phyloP scores from a whole-genome alignment of 2,113 vertebrate species.

The Marcusenius ussheri region DNA sequence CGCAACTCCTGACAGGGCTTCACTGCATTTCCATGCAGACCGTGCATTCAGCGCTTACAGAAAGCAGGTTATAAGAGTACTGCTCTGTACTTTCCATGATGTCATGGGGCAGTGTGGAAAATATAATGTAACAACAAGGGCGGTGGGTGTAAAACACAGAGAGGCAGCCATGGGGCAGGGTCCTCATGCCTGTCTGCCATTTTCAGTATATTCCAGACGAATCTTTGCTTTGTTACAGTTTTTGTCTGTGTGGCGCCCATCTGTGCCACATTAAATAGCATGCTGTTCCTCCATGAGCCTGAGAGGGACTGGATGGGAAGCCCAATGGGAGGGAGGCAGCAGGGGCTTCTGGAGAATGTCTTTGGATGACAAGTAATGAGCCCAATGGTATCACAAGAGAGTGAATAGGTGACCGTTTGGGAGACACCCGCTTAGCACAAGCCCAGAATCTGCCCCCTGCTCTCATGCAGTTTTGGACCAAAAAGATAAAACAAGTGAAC shows the following conservation, averaged over 20 bases:
- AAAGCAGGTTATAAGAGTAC: background rate
- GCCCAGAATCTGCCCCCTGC: background rate
- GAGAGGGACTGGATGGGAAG: conserved; percentile 32
- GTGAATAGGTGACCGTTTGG: conserved; percentile 21
- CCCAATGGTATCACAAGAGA: conserved; percentile 29
- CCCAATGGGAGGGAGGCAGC: conserved; percentile 40
- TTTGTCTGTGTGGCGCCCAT: conserved; percentile 34
- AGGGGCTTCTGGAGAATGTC: conserved; percentile 10
- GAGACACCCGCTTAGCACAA: conserved; percentile 11
- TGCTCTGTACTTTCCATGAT: background rate
- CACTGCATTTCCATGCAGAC: background rate
- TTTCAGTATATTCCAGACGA: conserved; percentile 22
- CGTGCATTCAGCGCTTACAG: background rate
- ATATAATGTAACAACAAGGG: background rate
- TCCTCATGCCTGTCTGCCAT: background rate
- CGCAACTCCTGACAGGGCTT: background rate
- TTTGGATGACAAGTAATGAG: conserved; percentile 30
- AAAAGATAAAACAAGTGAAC: background rate
- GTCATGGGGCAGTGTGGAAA: background rate
- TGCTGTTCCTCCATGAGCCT: conserved; percentile 40
- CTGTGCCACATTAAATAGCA: conserved; percentile 53
- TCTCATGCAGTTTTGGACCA: background rate
- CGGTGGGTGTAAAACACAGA: conserved; percentile 26
- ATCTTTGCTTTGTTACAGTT: conserved; percentile 8
- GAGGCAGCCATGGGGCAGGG: background rate